Evolutionary conservation across 2,888 invertebrate genomes (phyloP).

Genomic region (Aethes cnicana): DNA sequence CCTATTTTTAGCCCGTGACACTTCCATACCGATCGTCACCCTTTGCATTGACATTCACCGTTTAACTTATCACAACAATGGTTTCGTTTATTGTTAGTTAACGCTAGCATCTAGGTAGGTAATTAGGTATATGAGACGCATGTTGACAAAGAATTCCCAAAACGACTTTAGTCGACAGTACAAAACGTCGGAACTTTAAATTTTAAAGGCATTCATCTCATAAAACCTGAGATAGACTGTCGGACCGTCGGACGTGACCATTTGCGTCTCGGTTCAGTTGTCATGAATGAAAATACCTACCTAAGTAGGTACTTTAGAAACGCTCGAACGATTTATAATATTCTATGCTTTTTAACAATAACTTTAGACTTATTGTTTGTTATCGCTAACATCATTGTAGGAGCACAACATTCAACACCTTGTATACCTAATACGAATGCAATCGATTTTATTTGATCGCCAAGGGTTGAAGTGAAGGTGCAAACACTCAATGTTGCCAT

Average conservation of each 20-base stretch:
- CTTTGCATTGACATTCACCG: slow-evolving; percentile 44
- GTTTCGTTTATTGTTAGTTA: too few relatives aligned
- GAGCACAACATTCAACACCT: too few relatives aligned
- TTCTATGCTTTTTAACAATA: slow-evolving; percentile 46
- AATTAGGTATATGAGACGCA: too few relatives aligned
- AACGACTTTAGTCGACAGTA: neutral
- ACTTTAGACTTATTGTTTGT: too few relatives aligned
- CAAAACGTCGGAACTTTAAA: slow-evolving; percentile 19
- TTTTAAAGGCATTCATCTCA: slow-evolving; percentile 15
- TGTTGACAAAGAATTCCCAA: neutral
- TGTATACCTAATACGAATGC: too few relatives aligned
- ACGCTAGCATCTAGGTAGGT: too few relatives aligned
- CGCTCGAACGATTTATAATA: slow-evolving; percentile 55
- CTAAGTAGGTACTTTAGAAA: too few relatives aligned
- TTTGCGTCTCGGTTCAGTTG: slow-evolving; percentile 56
- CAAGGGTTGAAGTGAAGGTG: too few relatives aligned
- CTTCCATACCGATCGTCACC: slow-evolving; percentile 51
- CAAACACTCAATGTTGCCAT: too few relatives aligned
- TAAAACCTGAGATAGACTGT: slow-evolving; percentile 43
- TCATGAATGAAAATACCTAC: slow-evolving; percentile 54
- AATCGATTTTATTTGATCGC: too few relatives aligned
- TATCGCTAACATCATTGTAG: too few relatives aligned
- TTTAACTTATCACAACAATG: slow-evolving; percentile 16
- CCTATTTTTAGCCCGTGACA: slow-evolving; percentile 66
- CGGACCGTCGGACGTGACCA: slow-evolving; percentile 49